Base-by-base conservation (phyloP, 2,797 vertebrate genomes). In the Anguilla obscura region DNA sequence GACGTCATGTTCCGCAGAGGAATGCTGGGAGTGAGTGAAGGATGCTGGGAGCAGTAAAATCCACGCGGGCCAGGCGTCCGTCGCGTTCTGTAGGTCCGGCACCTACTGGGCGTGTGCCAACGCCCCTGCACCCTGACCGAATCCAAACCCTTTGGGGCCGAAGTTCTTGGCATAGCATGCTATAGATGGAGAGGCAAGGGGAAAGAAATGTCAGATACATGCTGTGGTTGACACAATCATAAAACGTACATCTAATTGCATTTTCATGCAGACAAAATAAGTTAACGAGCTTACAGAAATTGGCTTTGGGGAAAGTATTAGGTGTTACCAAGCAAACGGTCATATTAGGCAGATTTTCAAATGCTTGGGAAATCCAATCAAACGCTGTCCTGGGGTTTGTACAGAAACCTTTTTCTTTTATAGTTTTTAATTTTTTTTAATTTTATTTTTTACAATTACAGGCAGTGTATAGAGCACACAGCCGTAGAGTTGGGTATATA, bases 151-250 rank as follows among this genome's bases (percentile, higher is more conserved):
- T 91, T 99, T 99, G 80, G 98, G 98, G 63, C 98, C 98, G 1
- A 99, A 99, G 94, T 97, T 98, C 95, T 99, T 99, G 76, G 97
- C 97, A 0, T 99, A 99, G 94, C 98, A 99, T 87, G 93, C 98
- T 99, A 96, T 89, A 76, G 87, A 83, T n/a, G 66, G 54, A 89
- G 2, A 60, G 79, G 40, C 16, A 66, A 66, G 6, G 56, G 18
- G 21, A 18, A 33, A 82, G 18, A 27, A 1, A 82, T 10, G 21
- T 82, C 40, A 50, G 21, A 50, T 48, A 50, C 45, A 50, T 2
- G 7, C 40, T 24, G 45, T 76, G 36, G 27, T 9, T 82, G 10
- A 16, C 9, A 76, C 10, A 1, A 36, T 48, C 76, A 80, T 24
- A 0, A 48, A 80, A 48, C 6, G 24, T 48, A n/a, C 16, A 24